A percentile compares a stretch with the other conserved stretches of the same genome.
phyloP scores from a whole-genome alignment of 2,797 vertebrate genomes.

The Cryptoblepharus egeriae region DNA sequence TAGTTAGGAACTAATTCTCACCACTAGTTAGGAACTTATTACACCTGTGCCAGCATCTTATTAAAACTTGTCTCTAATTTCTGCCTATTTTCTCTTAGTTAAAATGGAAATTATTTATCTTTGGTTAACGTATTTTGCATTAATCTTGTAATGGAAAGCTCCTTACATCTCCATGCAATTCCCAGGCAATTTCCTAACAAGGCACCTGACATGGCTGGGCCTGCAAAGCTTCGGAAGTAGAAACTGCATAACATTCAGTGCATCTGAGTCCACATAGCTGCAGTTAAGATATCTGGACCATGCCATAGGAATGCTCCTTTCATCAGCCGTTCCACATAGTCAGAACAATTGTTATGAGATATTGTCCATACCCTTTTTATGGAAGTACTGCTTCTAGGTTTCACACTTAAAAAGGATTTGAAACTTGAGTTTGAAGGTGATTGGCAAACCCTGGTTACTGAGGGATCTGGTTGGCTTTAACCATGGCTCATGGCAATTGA shows the following conservation, averaged over 20 bases:
- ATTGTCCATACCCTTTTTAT: too few species aligned
- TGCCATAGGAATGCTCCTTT: background rate
- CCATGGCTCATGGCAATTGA: too few species aligned
- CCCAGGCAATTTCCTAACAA: background rate
- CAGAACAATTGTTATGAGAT: too few species aligned
- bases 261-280: background rate
- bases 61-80: constrained; percentile 12
- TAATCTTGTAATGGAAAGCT: background rate
- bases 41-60: constrained; percentile 9
- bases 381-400: too few species aligned
- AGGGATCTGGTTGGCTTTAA: too few species aligned
- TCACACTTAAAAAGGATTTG: too few species aligned
- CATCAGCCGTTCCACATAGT: too few species aligned
- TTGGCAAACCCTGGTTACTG: too few species aligned
- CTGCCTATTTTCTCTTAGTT: background rate
- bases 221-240: too few species aligned
- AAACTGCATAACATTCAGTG: background rate
- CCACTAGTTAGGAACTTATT: background rate
- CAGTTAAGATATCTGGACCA: background rate
- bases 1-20: background rate
- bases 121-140: background rate
- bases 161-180: background rate
- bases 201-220: background rate
- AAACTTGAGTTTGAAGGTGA: too few species aligned
- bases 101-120: background rate